These are phyloP conservation scores for Nyctalus aviator DNA, from an alignment of 2,797 vertebrate genomes.

Conservation along the genomic window DNA sequence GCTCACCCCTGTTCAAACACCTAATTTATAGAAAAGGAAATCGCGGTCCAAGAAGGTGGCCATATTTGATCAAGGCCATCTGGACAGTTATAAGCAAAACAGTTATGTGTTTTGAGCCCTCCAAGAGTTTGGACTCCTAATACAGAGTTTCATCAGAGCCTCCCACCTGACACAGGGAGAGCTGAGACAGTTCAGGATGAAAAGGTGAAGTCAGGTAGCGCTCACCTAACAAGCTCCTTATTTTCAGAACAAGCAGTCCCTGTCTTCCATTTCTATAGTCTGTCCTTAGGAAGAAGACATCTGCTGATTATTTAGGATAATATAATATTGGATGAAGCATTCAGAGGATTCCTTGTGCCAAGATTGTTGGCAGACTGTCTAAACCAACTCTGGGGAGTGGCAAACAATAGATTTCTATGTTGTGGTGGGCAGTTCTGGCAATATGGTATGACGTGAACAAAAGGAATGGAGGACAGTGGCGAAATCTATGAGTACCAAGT, in stretches of 20 bases:
- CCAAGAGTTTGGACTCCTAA: neutral
- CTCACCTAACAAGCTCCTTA: neutral
- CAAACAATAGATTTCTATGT: neutral
- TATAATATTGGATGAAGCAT: neutral
- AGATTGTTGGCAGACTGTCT: neutral
- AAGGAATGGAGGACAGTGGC: no score
- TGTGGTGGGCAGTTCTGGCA: neutral
- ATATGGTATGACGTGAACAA: neutral
- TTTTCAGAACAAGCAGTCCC: neutral
- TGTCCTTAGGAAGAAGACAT: neutral
- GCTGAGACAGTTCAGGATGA: neutral
- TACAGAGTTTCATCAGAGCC: neutral
- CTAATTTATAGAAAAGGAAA: slow-evolving; percentile 15
- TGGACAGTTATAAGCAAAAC: neutral
- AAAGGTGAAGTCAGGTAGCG: neutral
- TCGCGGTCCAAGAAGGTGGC: neutral
- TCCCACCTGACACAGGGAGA: neutral
- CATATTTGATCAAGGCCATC: neutral
- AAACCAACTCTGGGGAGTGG: neutral
- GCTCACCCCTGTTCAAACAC: neutral
- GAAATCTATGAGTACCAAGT: neutral
- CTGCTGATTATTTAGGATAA: neutral
- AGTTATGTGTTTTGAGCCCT: neutral
- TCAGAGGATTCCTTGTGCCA: neutral
- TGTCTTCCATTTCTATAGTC: neutral